These are phyloP conservation scores for Plutomurus gul DNA, from an alignment of 1,140 invertebrate genomes.

Conservation along the genomic window DNA sequence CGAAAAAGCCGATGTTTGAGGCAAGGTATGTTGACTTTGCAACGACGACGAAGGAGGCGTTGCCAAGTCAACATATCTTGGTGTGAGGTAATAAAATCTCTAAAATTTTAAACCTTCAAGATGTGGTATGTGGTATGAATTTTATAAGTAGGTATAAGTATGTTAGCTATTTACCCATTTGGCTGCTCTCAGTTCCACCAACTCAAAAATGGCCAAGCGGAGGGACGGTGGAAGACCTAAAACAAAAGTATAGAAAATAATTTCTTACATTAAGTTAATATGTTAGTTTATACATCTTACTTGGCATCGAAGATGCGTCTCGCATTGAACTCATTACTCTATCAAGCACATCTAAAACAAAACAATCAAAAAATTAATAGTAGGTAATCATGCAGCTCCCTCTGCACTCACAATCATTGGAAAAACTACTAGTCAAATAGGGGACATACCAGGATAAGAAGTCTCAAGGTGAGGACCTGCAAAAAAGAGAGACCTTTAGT, in stretches of 20 bases:
- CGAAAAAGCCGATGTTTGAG: too few species aligned
- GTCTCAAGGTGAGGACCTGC: conserved; percentile 48
- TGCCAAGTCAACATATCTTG: too few species aligned
- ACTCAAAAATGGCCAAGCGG: conserved; percentile 52
- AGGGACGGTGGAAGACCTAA: conserved; percentile 43
- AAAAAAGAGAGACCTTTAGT: too few species aligned
- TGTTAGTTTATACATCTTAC: too few species aligned
- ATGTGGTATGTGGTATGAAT: too few species aligned
- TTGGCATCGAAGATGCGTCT: conserved; percentile 49
- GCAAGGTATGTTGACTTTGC: too few species aligned
- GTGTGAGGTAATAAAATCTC: too few species aligned
- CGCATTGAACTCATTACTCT: conserved; percentile 51
- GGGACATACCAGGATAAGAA: conserved; percentile 46
- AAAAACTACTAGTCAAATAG: neutral
- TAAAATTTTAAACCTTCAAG: too few species aligned
- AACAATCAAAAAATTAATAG: neutral
- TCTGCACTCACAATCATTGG: neutral
- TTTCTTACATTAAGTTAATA: too few species aligned
- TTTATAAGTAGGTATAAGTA: too few species aligned
- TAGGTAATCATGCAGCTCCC: neutral
- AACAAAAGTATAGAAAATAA: too few species aligned
- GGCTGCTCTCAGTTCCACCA: conserved; percentile 51
- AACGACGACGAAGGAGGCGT: too few species aligned
- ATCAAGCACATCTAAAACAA: conserved; percentile 48
- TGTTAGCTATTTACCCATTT: conserved; percentile 51